Evolutionary conservation across 1,140 invertebrate genomes (phyloP), one percentile per base, ranked within the genome.

Genomic region (Battus philenor): DNA sequence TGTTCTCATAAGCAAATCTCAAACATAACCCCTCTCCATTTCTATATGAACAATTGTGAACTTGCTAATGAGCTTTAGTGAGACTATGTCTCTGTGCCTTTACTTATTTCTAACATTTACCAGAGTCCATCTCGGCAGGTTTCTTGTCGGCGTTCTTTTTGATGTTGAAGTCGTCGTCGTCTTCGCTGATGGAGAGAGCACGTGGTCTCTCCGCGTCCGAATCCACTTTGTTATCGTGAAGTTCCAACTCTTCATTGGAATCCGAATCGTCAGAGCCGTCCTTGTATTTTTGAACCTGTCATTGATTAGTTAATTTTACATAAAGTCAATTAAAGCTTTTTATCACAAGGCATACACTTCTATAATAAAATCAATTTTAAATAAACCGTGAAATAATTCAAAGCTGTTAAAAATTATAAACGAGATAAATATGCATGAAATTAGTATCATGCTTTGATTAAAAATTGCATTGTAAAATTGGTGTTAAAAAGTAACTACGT

Each of bases 201-300:
- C 61, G 60, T 12, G 67, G 79, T 10, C 49, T 46, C 13, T 87
- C 82, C 0, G 17, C 41, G 0, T 82, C 77, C 0, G 70, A 69
- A 2, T 69, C 70, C n/a, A 68, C 2, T 38, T 85, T 81, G 50
- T 87, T 87, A 47, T 87, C 86, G 8, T 76, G 59, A 11, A 87
- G 47, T 30, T 86, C 85, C 8, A 67, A 49, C 13, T 87, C 86
- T 0, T 78, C 81, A 2, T 66, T 74, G 0, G 83, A 85, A 0
- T 61, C 65, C 0, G 76, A 73, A 0, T 62, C 59, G 0, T 78
- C 77, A 0, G 54, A 59, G 5, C 78, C 73, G 31, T 83, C 81
- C 39, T 79, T 82, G 55, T 86, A 87, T 44, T 82, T 83, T 50
- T 86, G 79, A 4, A 86, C 74, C 83, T 86, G 54, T 5, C 47